These are phyloP conservation scores for Alcis repandata DNA, from an alignment of 2,888 invertebrate genomes.

Conservation along the genomic window DNA sequence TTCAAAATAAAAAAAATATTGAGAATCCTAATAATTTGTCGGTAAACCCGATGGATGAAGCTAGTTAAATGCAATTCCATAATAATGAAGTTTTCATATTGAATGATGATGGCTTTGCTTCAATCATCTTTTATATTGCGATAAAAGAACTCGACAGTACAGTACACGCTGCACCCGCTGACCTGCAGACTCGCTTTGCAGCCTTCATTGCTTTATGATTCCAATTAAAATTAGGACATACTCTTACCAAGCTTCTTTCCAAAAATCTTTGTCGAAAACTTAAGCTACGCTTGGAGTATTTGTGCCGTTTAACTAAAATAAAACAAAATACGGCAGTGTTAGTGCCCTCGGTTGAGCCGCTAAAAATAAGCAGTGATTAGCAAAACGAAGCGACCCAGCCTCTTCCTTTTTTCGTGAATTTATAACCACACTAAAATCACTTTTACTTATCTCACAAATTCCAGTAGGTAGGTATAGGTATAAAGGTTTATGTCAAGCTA, in stretches of 20 bases:
- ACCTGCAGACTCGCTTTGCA: too few species aligned
- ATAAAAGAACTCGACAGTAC: too few species aligned
- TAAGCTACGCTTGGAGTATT: background rate
- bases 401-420: constrained; percentile 16
- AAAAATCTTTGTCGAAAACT: too few species aligned
- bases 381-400: background rate
- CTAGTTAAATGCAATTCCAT: background rate
- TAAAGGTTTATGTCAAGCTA: constrained; percentile 16
- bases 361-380: constrained; percentile 6
- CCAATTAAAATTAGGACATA: too few species aligned
- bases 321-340: constrained; percentile 3
- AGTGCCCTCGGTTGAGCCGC: background rate
- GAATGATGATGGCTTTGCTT: background rate
- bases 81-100: background rate
- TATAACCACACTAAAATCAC: constrained; percentile 25
- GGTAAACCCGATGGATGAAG: background rate
- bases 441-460: constrained; percentile 31
- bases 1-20: too few species aligned
- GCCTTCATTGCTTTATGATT: too few species aligned
- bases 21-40: background rate
- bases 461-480: background rate
- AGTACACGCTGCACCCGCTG: too few species aligned
- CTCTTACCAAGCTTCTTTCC: too few species aligned
- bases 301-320: background rate
- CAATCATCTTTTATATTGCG: background rate